These are phyloP conservation scores for Sebastes glaucus DNA, from an alignment of 2,797 vertebrate genomes.

Conservation along the genomic window DNA sequence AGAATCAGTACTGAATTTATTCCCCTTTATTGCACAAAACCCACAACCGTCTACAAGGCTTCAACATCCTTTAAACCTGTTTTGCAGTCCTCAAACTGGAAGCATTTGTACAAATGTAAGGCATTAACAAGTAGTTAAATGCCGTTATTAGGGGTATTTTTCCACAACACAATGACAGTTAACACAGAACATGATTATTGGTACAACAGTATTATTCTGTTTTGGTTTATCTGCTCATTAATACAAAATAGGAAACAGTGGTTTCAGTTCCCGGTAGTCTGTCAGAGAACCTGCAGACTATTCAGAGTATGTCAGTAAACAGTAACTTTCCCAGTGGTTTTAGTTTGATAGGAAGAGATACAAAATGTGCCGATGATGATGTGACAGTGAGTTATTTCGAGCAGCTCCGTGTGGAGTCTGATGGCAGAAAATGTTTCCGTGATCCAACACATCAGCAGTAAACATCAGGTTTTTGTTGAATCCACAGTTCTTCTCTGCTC, in stretches of 20 bases:
- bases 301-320: neutral
- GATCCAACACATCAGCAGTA: neutral
- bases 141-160: neutral
- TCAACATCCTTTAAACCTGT: neutral
- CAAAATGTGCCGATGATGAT: neutral
- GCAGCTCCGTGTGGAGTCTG: neutral
- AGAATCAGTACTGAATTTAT: neutral
- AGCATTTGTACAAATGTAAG: neutral
- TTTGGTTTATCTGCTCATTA: neutral
- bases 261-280: neutral
- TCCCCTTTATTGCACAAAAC: conserved; percentile 28
- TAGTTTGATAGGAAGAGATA: neutral
- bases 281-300: neutral
- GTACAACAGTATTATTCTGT: neutral
- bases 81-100: neutral
- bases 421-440: neutral
- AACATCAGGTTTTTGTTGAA: neutral
- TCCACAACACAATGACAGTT: neutral
- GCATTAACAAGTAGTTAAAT: neutral
- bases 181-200: neutral
- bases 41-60: neutral
- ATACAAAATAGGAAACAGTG: neutral
- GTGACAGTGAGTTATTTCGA: neutral
- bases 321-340: neutral
- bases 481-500: neutral